Base-by-base conservation (phyloP, 2,113 vertebrate species). In the Coptodon bakossiorum region DNA sequence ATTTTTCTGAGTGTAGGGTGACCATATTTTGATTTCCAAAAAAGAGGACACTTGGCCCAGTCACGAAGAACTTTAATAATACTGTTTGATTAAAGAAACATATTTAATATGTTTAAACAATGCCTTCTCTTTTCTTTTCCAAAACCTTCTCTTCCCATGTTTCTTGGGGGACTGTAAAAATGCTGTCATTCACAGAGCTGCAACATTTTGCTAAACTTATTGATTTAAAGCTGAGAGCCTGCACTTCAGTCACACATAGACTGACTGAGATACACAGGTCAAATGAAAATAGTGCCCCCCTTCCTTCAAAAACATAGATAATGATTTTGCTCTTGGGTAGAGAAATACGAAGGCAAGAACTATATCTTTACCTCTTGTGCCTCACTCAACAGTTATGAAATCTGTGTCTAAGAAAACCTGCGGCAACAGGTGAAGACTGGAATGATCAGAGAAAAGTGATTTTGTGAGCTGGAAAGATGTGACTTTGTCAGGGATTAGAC, bases 381-480 rank as follows among this genome's bases (percentile, higher is more conserved):
- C 36, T 7, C 48, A 48, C 6, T 16, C 17, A 48, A 48, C 6
- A 17, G 7, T 7, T 48, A 50, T 50, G 16, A 50, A 50, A 50
- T 7, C 13, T 2, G 8, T 14, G 7, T 45, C 22, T 27, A 73
- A 27, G 40, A 76, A 29, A 48, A 76, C 0, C 24, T 11, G 22
- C 40, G 9, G 40, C 68, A 76, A 48, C 22, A 76, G 27, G 40
- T 76, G 68, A 76, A 17, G 40, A 10, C 24, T 10, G 68, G 14
- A n/a, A 3, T 13, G 34, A 31, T 0, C 43, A 50, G 43, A 48
- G 71, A 29, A 29, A 76, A 76, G 43, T 19, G 14, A 0, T 50
- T 48, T 27, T 29, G 14, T 7, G 14, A 48, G 40, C 16, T 45
- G 68, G 9, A 76, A 76, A 29, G 13, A 45, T 27, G 68, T 27